phyloP scores from a whole-genome alignment of 2,113 vertebrate species.

The Maccullochella peelii region DNA sequence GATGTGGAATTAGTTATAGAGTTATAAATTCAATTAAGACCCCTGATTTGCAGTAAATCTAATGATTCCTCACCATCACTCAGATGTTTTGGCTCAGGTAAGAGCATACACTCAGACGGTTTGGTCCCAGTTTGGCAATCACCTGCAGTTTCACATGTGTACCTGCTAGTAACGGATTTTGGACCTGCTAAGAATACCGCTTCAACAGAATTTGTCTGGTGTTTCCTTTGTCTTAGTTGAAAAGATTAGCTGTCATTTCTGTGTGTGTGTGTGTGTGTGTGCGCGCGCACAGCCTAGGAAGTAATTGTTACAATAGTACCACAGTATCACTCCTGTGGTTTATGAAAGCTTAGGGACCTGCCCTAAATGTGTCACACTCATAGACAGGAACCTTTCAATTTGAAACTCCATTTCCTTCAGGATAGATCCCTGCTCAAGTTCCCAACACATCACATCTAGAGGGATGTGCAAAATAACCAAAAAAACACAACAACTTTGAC shows the following conservation, averaged over 20 bases:
- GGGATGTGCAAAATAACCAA: not conserved
- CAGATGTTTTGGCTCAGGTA: not conserved
- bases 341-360: not conserved
- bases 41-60: not conserved
- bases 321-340: not conserved
- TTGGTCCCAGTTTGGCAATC: constrained; percentile 20
- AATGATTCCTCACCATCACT: not conserved
- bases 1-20: constrained; percentile 21
- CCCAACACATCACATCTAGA: not conserved
- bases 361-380: not conserved
- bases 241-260: too few species aligned
- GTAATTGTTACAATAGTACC: too few species aligned
- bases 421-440: not conserved
- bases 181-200: too few species aligned
- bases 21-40: not conserved
- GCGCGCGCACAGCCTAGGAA: too few species aligned
- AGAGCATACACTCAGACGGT: not conserved
- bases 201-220: too few species aligned
- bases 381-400: not conserved
- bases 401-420: not conserved
- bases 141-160: not conserved
- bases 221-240: too few species aligned
- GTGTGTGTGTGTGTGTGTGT: too few species aligned
- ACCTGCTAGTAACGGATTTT: too few species aligned
- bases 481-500: not conserved